Conservation (phyloP, 2,797 vertebrate genomes). For the Morelia viridis region DNA sequence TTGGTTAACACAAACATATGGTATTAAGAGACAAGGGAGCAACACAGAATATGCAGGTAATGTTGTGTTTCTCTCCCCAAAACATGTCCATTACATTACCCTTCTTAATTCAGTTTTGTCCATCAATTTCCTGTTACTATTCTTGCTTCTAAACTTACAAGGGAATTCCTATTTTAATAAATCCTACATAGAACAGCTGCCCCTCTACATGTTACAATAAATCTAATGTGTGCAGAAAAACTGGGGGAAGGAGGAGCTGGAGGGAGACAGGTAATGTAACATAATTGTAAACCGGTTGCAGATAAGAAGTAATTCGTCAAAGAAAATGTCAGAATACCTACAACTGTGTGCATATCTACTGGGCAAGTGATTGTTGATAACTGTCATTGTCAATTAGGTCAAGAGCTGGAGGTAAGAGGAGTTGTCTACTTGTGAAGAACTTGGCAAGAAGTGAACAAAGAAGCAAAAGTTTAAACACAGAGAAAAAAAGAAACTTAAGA, state of each 20-base stretch:
- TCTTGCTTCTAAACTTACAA: not conserved
- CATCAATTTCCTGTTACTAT: not conserved
- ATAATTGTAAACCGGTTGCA: not conserved
- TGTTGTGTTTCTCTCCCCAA: not conserved
- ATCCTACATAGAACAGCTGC: not conserved
- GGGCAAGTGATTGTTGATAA: not conserved
- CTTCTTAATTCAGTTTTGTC: not conserved
- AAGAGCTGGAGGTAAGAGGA: not conserved
- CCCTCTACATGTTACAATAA: not conserved
- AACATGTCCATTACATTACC: not conserved
- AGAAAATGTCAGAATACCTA: not conserved
- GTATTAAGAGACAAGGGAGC: not conserved
- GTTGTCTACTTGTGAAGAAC: not conserved
- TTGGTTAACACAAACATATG: not conserved
- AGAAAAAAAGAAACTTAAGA: not conserved
- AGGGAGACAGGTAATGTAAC: not conserved
- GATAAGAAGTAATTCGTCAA: not conserved
- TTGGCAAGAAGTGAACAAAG: not conserved
- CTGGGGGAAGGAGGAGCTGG: not conserved
- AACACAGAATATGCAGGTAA: no score
- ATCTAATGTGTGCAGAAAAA: not conserved
- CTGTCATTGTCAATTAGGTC: not conserved
- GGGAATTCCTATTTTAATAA: not conserved
- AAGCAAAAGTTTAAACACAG: not conserved
- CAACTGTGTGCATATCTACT: not conserved